Base-by-base conservation (phyloP, 2,888 invertebrate genomes). In the Cheilosia grossa region DNA sequence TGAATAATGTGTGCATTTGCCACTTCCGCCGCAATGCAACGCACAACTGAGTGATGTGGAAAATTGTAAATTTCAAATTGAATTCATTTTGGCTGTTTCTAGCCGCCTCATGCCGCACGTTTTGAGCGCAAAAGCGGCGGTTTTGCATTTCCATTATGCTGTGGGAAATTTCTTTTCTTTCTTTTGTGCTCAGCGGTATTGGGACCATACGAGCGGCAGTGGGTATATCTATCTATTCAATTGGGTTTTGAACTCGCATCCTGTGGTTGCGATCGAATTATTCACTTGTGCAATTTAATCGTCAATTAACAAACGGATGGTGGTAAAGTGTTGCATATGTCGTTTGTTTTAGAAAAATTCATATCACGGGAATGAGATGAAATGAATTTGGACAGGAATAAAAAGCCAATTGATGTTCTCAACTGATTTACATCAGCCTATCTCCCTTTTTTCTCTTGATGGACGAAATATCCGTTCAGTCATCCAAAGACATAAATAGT, bases 51-150 rank as follows among this genome's bases (percentile, higher is more conserved):
- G 49, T 73, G 79, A 73, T 79, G 78, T 67, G 82, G 72, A 82
- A 82, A 82, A 82, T 82, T 78, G 77, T 77, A 64, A 70, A 59
- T 78, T 82, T 82, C 66, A 70, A 82, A 82, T 78, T 82, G 82
- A 72, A 82, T 77, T 70, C 63, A 21, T 63, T 81, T 67, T 75
- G 67, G 67, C 42, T 75, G 37, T 47, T 70, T 78, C 53, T 30
- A 58, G 56, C 21, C 51, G 15, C 27, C 15, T 24, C 2, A 49
- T 33, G 19, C 54, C n/a, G 21, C 17, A n/a, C 73, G 47, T 47
- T 74, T 44, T 42, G 19, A 47, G 21, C 40, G 21, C 40, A 67
- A 73, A 74, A 64, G 77, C 21, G 67, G 37, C 21, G 67, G 44
- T 67, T 77, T 67, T 58, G 37, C 49, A 42, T 67, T 67, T 61